Base-by-base conservation (phyloP, 2,888 invertebrate species). In the Sceliomorpha sp. region DNA sequence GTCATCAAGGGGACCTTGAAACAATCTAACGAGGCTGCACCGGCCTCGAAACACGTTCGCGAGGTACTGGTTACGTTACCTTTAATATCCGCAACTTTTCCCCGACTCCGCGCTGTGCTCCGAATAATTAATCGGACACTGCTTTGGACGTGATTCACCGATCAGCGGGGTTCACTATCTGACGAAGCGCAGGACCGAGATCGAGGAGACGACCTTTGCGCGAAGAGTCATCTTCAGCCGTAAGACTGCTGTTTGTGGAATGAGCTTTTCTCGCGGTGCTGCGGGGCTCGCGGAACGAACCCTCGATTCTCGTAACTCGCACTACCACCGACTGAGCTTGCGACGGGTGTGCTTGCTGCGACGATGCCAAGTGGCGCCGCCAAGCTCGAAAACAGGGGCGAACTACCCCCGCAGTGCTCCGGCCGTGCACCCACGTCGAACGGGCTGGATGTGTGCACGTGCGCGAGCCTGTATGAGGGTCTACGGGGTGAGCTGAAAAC, bases 341-440 rank as follows among this genome's bases (percentile, higher is more conserved):
- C 37, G 20, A 37, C 34, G 45, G 55, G 34, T 32, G 53, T 24
- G 15, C 40, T 40, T 24, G 32, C 53, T 29, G 34, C 55, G 4
- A 13, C 36, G 40, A 15, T 26, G 44, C 34, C 55, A 36, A 40
- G 55, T 55, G 55, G 55, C 55, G 55, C 55, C 55, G 27, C 55
- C n/a, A 44, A 44, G 55, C 44, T 44, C 14, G 14, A 3, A n/a
- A 27, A 42, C 55, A 34, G 26, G 42, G 44, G 44, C 13, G 34
- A 26, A 44, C 44, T 27, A 44, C 34, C 55, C 42, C 36, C 55
- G 55, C 24, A 42, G 24, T 10, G 39, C 31, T 51, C 51, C 39
- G 26, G 36, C 48, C 27, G 36, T 17, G 32, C 31, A 31, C n/a
- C n/a, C n/a, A n/a, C n/a, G n/a, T n/a, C n/a, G n/a, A n/a, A n/a